These are phyloP conservation scores for Copidosoma floridanum DNA, from an alignment of 1,140 invertebrate species.

Conservation along the genomic window DNA sequence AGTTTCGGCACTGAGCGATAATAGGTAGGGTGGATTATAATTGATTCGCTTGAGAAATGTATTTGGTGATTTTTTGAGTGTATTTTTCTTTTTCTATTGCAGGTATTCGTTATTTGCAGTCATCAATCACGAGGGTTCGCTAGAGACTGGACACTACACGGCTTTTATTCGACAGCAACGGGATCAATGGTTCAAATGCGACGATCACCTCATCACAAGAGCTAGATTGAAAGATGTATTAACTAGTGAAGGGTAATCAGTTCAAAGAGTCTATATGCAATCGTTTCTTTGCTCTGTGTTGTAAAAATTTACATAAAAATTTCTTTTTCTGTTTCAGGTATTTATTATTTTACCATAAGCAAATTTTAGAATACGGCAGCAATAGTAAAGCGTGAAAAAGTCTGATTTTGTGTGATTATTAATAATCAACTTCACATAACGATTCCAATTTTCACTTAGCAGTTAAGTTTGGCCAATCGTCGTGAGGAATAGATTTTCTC, in stretches of 20 bases:
- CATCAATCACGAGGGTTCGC: constrained; percentile 90
- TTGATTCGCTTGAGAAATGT: too few relatives aligned
- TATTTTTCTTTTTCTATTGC: constrained; percentile 46
- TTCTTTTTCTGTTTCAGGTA: constrained; percentile 64
- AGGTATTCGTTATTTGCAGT: constrained; percentile 94
- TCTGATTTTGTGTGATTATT: constrained; percentile 36
- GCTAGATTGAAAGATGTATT: constrained; percentile 87
- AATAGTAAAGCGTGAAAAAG: constrained; percentile 47
- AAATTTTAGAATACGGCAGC: constrained; percentile 77
- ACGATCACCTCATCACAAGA: constrained; percentile 90
- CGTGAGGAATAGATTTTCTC: constrained; percentile 11
- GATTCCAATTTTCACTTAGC: constrained; percentile 21
- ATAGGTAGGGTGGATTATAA: too few relatives aligned
- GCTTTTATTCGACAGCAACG: constrained; percentile 89
- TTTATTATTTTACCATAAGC: constrained; percentile 91
- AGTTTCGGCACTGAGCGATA: constrained; percentile 48
- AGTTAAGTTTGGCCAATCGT: constrained; percentile 20
- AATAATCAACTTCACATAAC: constrained; percentile 19
- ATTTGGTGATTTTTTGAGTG: constrained; percentile 16
- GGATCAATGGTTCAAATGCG: constrained; percentile 95
- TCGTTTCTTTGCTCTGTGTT: too few relatives aligned
- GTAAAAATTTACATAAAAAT: not conserved
- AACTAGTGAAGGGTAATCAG: constrained; percentile 86
- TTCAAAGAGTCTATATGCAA: constrained; percentile 9
- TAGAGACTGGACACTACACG: constrained; percentile 94